Evolutionary conservation across 2,797 vertebrate genomes (phyloP).

Genomic region (Microcaecilia unicolor): DNA sequence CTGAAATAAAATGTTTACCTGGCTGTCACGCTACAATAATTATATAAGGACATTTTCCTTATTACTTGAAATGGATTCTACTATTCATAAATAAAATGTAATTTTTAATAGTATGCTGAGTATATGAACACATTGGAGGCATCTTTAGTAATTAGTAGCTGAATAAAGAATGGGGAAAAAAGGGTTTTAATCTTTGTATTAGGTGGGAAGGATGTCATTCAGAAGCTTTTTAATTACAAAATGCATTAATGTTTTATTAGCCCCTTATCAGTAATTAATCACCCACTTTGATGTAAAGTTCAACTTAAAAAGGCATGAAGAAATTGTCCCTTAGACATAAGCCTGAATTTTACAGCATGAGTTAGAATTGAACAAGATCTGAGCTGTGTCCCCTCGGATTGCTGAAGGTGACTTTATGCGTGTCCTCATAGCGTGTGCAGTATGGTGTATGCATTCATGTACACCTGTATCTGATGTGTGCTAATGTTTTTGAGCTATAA

Average conservation of each 20-base stretch:
- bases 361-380: constrained; percentile 20
- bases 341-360: constrained; percentile 22
- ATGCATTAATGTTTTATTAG: constrained; percentile 77
- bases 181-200: neutral
- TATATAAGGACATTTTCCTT: constrained; percentile 49
- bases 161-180: constrained; percentile 25
- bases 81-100: constrained; percentile 56
- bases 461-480: neutral
- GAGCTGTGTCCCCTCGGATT: constrained; percentile 19
- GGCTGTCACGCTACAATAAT: constrained; percentile 65
- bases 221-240: constrained; percentile 68
- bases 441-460: accelerated
- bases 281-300: constrained; percentile 77
- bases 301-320: constrained; percentile 59
- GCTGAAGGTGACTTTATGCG: constrained; percentile 13
- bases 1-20: constrained; percentile 69
- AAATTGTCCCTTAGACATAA: constrained; percentile 44
- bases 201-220: constrained; percentile 44
- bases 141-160: constrained; percentile 29
- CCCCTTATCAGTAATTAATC: constrained; percentile 83
- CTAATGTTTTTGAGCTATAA: no score
- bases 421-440: neutral
- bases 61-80: constrained; percentile 40
- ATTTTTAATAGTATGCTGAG: constrained; percentile 36
- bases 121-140: constrained; percentile 16